A percentile compares a stretch with the other conserved stretches of the same genome.
These are phyloP conservation scores for Drosophila mayri DNA, from an alignment of 1,140 invertebrate genomes.

Conservation along the genomic window DNA sequence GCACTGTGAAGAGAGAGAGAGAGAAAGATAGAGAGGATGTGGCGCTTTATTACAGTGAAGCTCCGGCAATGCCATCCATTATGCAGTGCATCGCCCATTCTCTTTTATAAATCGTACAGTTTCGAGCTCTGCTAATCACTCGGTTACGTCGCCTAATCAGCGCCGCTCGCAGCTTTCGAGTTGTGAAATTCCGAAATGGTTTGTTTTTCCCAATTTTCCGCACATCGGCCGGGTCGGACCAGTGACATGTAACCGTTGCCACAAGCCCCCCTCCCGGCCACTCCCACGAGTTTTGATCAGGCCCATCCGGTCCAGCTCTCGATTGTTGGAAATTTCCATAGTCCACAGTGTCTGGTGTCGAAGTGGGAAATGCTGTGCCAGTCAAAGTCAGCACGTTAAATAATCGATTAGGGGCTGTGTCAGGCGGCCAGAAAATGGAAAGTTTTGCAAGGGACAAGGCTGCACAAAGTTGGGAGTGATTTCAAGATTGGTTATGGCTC, in stretches of 20 bases:
- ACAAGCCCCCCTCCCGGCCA: not conserved
- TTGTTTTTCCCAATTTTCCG: slow-evolving; percentile 34
- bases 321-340: slow-evolving; percentile 38
- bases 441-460: slow-evolving; percentile 30
- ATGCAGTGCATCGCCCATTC: slow-evolving; percentile 16
- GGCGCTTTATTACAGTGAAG: slow-evolving; percentile 12
- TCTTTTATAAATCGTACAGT: slow-evolving; percentile 5
- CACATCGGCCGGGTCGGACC: slow-evolving; percentile 9
- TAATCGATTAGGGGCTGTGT: slow-evolving; percentile 49
- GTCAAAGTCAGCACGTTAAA: slow-evolving; percentile 54
- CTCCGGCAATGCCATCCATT: slow-evolving; percentile 25
- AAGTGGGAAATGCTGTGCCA: slow-evolving; percentile 35
- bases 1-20: slow-evolving; percentile 87
- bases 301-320: slow-evolving; percentile 30
- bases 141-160: slow-evolving; percentile 48
- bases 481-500: slow-evolving; percentile 24
- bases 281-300: slow-evolving; percentile 16
- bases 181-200: slow-evolving; percentile 42
- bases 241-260: slow-evolving; percentile 31
- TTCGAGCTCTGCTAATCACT: slow-evolving; percentile 43
- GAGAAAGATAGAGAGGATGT: not conserved
- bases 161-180: slow-evolving; percentile 29
- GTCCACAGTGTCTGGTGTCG: slow-evolving; percentile 2
- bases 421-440: slow-evolving; percentile 30
- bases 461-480: slow-evolving; percentile 29